Conservation (phyloP, 2,888 invertebrate species). For the Lithophane semibrunnea region DNA sequence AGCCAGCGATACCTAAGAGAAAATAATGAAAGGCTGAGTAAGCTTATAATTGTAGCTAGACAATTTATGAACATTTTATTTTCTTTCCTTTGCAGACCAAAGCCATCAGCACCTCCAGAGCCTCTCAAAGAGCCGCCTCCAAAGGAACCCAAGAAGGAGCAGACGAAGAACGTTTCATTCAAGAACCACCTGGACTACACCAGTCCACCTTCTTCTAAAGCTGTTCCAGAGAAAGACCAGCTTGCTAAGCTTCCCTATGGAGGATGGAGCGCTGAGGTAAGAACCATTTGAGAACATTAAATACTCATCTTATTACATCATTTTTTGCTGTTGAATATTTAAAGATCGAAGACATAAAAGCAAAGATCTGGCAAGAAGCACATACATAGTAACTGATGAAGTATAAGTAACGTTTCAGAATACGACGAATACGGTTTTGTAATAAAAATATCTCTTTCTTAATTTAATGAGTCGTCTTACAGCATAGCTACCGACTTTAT, state of each 20-base stretch:
- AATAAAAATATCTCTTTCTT: background rate
- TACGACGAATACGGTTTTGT: background rate
- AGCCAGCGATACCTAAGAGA: background rate
- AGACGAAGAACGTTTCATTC: conserved; percentile 88
- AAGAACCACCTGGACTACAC: conserved; percentile 89
- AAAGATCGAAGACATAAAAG: background rate
- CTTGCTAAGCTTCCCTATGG: conserved; percentile 88
- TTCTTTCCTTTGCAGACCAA: conserved; percentile 71
- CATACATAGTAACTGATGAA: background rate
- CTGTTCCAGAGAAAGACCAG: conserved; percentile 88
- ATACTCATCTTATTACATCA: background rate
- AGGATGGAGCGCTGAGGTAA: conserved; percentile 86
- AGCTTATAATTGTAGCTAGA: too few species aligned
- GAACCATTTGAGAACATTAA: background rate
- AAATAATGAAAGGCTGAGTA: background rate
- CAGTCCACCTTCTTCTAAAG: conserved; percentile 84
- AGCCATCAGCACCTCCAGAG: conserved; percentile 83
- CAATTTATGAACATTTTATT: too few species aligned
- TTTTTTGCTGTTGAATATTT: background rate
- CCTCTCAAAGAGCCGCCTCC: conserved; percentile 80
- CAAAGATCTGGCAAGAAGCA: background rate
- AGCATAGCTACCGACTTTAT: too few species aligned
- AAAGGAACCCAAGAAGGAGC: conserved; percentile 86
- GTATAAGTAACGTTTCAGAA: background rate
- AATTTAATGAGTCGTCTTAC: too few species aligned